Conservation (phyloP, 1,140 invertebrate genomes). For the Parapsyche elsis region DNA sequence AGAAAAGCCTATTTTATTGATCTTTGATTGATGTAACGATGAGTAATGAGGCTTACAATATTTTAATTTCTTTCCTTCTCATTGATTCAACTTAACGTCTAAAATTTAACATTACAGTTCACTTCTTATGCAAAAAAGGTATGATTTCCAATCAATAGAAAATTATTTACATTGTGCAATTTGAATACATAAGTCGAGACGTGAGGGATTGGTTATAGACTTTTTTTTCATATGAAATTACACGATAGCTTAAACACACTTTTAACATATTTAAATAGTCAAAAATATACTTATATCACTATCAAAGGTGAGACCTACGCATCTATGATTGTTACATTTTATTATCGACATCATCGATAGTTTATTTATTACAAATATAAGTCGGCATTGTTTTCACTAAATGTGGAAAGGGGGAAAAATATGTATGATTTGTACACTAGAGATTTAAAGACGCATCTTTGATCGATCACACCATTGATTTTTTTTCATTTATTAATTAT, state of each 20-base stretch:
- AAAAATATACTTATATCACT: conserved; percentile 30
- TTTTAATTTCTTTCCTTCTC: background rate
- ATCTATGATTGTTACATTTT: conserved; percentile 28
- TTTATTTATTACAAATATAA: too few species aligned
- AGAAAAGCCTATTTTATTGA: too few species aligned
- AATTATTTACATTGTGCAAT: conserved; percentile 34
- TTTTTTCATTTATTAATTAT: background rate
- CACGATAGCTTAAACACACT: conserved; percentile 15
- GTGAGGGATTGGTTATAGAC: conserved; percentile 20
- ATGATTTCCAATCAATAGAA: conserved; percentile 6
- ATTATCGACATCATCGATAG: background rate
- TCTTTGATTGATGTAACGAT: too few species aligned
- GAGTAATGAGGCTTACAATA: background rate
- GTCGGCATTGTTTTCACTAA: too few species aligned
- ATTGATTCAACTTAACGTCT: background rate
- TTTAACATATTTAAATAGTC: conserved; percentile 9
- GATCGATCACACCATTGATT: conserved; percentile 20
- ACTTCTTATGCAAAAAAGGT: conserved; percentile 7
- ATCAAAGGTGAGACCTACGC: conserved; percentile 13
- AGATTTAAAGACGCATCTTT: background rate
- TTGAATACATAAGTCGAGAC: conserved; percentile 24
- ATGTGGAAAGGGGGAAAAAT: background rate
- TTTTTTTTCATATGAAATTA: conserved; percentile 37
- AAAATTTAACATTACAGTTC: conserved; percentile 5
- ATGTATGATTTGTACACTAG: background rate